Evolutionary conservation across 2,113 vertebrate genomes (phyloP).

Genomic region (Poeciliopsis turrubarensis): DNA sequence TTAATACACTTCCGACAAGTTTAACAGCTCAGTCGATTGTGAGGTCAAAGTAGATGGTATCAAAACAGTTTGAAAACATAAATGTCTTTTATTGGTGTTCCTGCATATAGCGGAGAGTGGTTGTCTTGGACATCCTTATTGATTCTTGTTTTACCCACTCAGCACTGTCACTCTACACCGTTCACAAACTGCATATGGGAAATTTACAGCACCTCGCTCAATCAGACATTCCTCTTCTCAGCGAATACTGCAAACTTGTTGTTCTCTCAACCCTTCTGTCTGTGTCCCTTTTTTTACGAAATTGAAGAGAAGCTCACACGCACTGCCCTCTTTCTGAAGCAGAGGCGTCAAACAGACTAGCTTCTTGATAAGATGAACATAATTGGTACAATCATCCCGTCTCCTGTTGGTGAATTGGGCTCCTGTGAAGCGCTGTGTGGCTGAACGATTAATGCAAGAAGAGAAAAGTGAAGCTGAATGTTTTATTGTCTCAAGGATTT

Average conservation of each 20-base stretch:
- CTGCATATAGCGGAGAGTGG: slow-evolving; percentile 46
- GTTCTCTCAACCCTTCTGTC: slow-evolving; percentile 31
- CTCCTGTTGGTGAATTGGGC: slow-evolving; percentile 10
- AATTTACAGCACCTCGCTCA: slow-evolving; percentile 56
- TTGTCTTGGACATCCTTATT: slow-evolving; percentile 52
- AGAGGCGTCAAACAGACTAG: slow-evolving; percentile 38
- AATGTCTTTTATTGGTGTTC: slow-evolving; percentile 55
- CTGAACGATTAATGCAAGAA: slow-evolving; percentile 31
- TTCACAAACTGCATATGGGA: slow-evolving; percentile 38
- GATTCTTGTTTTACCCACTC: slow-evolving; percentile 63
- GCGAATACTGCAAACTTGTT: slow-evolving; percentile 53
- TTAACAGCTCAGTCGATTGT: slow-evolving; percentile 56
- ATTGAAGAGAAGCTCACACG: slow-evolving; percentile 8
- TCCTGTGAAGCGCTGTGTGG: slow-evolving; percentile 44
- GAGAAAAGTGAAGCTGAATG: slow-evolving; percentile 21
- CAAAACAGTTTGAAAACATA: slow-evolving; percentile 59
- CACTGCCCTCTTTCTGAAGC: slow-evolving; percentile 18
- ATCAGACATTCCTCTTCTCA: slow-evolving; percentile 42
- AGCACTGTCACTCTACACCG: slow-evolving; percentile 64
- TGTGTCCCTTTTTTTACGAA: slow-evolving; percentile 15
- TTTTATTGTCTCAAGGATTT: slow-evolving; percentile 11
- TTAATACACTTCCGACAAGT: slow-evolving; percentile 40
- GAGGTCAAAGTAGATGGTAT: slow-evolving; percentile 53
- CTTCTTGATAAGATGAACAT: slow-evolving; percentile 58
- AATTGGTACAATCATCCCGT: slow-evolving; percentile 56